Base-by-base conservation (phyloP, 1,140 invertebrate species). In the Pinna nobilis region DNA sequence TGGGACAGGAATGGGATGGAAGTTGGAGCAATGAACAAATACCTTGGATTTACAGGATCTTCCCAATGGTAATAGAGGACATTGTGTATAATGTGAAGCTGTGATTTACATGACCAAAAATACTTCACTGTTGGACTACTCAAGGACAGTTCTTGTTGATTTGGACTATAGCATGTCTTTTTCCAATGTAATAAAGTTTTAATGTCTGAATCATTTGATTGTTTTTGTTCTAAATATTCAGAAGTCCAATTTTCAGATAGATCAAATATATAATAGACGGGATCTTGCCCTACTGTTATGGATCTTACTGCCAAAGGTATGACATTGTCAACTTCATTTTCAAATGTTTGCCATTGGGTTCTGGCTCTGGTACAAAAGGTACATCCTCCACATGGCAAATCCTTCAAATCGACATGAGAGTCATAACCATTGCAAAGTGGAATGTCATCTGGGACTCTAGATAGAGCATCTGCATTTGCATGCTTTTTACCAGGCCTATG, bases 401-500 rank as follows among this genome's bases (percentile, higher is more conserved):
- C 49, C 28, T 55, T 33, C 18, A 66, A 32, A 5, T 49, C 7
- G 0, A 18, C 33, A 2, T 30, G 37, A 2, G 70, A 32, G n/a
- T 11, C 11, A 39, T 76, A 71, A 28, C 30, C 33, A n/a, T 66
- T 13, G 53, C 74, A 76, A 2, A 7, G 1, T 0, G 9, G 7
- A 28, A 53, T 23, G 1, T 37, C 18, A 61, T 63, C 39, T 18
- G 70, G 61, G 1, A 66, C 57, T 25, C 70, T 15, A 20, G 37
- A 60, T 18, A 85, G 41, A 11, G 64, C 68, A 65, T 86, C 84
- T 2, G 81, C 84, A 59, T 86, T 81, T 1, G 13, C 18, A 67
- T 86, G 80, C 18, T 49, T 63, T 33, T 51, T 25, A 0, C 81
- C 79, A 23, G 60, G 37, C 1, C 77, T n/a, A 75, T 86, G 76